A percentile compares a stretch with the other conserved stretches of the same genome.
These are phyloP conservation scores for Rhinogobius similis DNA, from an alignment of 2,113 vertebrate species.

Conservation along the genomic window DNA sequence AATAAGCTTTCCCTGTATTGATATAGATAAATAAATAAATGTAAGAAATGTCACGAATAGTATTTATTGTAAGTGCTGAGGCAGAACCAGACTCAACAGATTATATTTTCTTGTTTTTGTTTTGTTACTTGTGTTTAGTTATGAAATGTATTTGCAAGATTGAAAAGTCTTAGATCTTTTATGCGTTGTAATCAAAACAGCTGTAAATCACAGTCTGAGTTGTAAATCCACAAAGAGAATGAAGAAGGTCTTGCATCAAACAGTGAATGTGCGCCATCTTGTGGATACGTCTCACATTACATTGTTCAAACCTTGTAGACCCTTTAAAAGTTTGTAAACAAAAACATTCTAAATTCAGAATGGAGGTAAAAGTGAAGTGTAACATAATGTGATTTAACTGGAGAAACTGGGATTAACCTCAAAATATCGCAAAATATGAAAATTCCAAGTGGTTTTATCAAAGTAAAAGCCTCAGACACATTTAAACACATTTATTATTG, in stretches of 20 bases:
- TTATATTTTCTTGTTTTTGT: too few species aligned
- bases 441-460: too few species aligned
- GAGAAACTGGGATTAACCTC: too few species aligned
- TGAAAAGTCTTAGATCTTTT: not conserved
- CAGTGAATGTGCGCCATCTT: not conserved
- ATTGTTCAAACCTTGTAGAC: not conserved
- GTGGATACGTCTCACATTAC: not conserved
- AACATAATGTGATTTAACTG: too few species aligned
- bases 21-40: too few species aligned
- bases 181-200: not conserved
- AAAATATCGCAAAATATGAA: too few species aligned
- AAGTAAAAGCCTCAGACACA: too few species aligned
- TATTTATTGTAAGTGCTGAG: not conserved
- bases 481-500: too few species aligned
- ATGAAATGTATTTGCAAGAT: not conserved
- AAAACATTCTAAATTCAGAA: too few species aligned
- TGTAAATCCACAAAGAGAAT: not conserved
- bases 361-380: too few species aligned
- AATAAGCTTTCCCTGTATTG: too few species aligned
- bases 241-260: not conserved
- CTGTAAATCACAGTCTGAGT: not conserved
- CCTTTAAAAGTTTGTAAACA: too few species aligned
- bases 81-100: not conserved
- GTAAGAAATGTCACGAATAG: slow-evolving; percentile 6
- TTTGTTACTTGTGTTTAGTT: not conserved